A percentile compares a stretch with the other conserved stretches of the same genome.
These are phyloP conservation scores for Nannoperca australis DNA, from an alignment of 2,797 vertebrate species.

Conservation along the genomic window DNA sequence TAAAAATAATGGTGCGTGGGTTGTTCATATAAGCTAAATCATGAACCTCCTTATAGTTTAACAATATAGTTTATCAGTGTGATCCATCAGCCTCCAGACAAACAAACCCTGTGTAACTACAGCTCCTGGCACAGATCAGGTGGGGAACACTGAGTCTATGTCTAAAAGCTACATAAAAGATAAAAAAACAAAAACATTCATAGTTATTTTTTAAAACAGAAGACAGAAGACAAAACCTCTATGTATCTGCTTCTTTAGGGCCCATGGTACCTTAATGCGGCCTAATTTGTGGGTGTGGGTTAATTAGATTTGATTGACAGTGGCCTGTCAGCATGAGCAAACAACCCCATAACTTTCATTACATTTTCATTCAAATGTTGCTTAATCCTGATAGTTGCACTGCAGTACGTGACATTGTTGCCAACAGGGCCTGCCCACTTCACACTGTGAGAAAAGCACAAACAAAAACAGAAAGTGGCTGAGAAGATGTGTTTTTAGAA, in stretches of 20 bases:
- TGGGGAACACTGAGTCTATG: not conserved
- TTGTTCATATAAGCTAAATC: slow-evolving; percentile 18
- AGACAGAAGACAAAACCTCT: not conserved
- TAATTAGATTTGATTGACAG: not conserved
- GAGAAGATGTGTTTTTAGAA: not conserved
- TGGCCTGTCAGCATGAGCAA: not conserved
- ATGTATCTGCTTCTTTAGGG: not conserved
- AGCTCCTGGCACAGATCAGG: slow-evolving; percentile 1
- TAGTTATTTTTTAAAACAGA: not conserved
- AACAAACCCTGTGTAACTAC: slow-evolving; percentile 3
- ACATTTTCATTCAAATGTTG: not conserved
- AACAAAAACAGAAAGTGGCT: not conserved
- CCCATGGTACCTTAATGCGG: not conserved
- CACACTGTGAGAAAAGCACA: not conserved
- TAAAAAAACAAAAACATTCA: not conserved
- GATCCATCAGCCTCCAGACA: slow-evolving; percentile 10
- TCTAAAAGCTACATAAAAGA: not conserved
- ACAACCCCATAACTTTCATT: no score
- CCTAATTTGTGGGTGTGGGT: not conserved
- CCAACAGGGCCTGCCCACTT: not conserved
- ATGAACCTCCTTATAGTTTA: slow-evolving; percentile 26
- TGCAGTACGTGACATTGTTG: not conserved
- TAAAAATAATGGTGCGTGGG: slow-evolving; percentile 41
- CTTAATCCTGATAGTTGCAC: not conserved
- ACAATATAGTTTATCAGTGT: slow-evolving; percentile 5